Evolutionary conservation across 1,140 invertebrate species (phyloP).

Genomic region (Leptopilina clavipes): DNA sequence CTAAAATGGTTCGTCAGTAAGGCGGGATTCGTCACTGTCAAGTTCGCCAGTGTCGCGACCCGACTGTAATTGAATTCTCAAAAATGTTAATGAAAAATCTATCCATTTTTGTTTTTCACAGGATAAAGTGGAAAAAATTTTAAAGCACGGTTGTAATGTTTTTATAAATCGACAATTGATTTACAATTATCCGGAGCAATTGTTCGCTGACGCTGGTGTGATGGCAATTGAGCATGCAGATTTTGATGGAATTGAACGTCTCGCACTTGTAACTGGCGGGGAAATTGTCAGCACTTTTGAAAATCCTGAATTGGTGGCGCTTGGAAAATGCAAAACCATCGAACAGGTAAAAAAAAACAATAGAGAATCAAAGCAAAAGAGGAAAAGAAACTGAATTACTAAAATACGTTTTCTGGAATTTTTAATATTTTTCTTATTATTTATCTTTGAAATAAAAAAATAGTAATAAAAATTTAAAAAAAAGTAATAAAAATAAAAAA

Average conservation of each 20-base stretch:
- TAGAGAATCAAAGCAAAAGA: background rate
- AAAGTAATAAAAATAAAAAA: no score
- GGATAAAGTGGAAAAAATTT: constrained; percentile 98
- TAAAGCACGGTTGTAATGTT: constrained; percentile 97
- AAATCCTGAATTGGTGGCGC: constrained; percentile 91
- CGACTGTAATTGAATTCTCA: no score
- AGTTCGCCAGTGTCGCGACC: no score
- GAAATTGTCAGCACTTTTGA: constrained; percentile 99
- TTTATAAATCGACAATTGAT: constrained; percentile 99
- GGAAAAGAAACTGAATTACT: no score
- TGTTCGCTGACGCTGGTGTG: constrained; percentile 98
- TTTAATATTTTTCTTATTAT: no score
- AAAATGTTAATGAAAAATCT: no score
- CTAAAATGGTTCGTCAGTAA: no score
- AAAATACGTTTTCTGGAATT: no score
- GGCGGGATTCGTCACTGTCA: no score
- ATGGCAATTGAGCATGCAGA: constrained; percentile 99
- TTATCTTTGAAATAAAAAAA: no score
- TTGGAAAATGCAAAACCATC: constrained; percentile 96
- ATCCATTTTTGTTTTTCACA: no score
- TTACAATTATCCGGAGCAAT: constrained; percentile 99
- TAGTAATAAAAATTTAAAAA: no score
- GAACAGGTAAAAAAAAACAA: constrained; percentile 94
- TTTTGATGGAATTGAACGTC: constrained; percentile 98
- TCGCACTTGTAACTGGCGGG: constrained; percentile 97